These are phyloP conservation scores for Bergia puertoricense DNA, from an alignment of 92 coral and sea anemone species.

Conservation along the genomic window DNA sequence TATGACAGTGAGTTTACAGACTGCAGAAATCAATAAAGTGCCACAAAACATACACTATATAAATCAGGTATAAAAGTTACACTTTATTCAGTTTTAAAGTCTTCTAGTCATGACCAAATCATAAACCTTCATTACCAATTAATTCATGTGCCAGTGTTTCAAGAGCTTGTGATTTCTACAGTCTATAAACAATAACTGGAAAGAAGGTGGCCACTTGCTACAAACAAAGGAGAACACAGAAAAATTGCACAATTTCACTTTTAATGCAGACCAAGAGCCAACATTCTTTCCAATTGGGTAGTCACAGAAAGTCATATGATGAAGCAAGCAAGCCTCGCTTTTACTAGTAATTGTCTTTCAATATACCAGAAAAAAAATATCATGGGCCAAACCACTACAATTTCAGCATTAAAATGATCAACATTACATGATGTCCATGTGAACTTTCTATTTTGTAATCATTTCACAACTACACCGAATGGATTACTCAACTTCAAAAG, in stretches of 20 bases:
- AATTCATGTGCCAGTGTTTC: not conserved
- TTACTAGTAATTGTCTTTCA: not conserved
- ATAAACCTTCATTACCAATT: no score
- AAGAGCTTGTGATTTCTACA: conserved; percentile 1
- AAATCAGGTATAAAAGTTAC: not conserved
- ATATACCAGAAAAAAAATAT: not conserved
- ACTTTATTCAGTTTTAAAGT: not conserved
- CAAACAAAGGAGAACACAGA: not conserved
- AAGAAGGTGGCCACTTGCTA: conserved; percentile 22
- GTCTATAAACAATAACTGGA: conserved; percentile 13
- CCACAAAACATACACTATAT: not conserved
- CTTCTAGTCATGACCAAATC: not conserved
- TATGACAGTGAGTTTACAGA: not conserved
- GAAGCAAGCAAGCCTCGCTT: conserved; percentile 23
- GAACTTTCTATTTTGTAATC: not conserved
- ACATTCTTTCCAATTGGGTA: conserved; percentile 17
- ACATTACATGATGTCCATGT: not conserved
- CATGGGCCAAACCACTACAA: not conserved
- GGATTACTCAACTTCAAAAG: conserved; percentile 29
- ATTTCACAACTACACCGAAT: not conserved
- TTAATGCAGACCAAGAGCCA: not conserved
- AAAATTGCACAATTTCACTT: not conserved
- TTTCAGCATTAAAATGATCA: not conserved
- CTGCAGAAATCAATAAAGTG: conserved; percentile 6
- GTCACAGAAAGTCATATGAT: not conserved